Conservation (phyloP, 2,888 invertebrate genomes). For the Dioctria linearis region DNA sequence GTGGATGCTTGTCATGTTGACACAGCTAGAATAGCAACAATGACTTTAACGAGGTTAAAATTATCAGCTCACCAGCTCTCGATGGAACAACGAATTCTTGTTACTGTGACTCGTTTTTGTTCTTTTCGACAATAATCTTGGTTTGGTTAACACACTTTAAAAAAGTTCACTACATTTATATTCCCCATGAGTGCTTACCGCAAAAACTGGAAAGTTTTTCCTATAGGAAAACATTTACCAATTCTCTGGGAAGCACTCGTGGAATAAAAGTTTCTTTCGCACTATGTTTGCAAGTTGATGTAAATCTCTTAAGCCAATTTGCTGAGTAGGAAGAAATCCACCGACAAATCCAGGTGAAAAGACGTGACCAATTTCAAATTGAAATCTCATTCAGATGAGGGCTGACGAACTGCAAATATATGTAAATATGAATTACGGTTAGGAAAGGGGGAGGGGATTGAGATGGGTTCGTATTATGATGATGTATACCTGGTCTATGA, state of each 20-base stretch:
- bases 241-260: conserved; percentile 28
- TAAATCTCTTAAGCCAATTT: conserved; percentile 51
- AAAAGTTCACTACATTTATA: conserved; percentile 42
- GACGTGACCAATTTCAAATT: conserved; percentile 49
- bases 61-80: conserved; percentile 4
- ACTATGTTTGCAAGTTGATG: conserved; percentile 50
- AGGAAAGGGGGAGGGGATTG: too few relatives aligned
- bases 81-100: conserved; percentile 18
- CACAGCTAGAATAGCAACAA: too few relatives aligned
- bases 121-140: conserved; percentile 14
- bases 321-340: conserved; percentile 44
- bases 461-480: too few relatives aligned
- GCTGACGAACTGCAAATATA: conserved; percentile 30
- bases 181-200: conserved; percentile 13
- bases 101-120: conserved; percentile 30
- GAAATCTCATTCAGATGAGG: conserved; percentile 43
- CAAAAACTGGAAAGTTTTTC: conserved; percentile 16
- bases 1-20: too few relatives aligned
- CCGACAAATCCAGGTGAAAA: conserved; percentile 50
- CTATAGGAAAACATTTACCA: conserved; percentile 45
- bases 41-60: conserved; percentile 33
- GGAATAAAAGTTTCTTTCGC: conserved; percentile 40
- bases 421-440: too few relatives aligned
- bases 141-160: conserved; percentile 34
- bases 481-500: too few relatives aligned